These are phyloP conservation scores for Spheniscus mendiculus DNA, from an alignment of 2,113 vertebrate species.

Conservation along the genomic window DNA sequence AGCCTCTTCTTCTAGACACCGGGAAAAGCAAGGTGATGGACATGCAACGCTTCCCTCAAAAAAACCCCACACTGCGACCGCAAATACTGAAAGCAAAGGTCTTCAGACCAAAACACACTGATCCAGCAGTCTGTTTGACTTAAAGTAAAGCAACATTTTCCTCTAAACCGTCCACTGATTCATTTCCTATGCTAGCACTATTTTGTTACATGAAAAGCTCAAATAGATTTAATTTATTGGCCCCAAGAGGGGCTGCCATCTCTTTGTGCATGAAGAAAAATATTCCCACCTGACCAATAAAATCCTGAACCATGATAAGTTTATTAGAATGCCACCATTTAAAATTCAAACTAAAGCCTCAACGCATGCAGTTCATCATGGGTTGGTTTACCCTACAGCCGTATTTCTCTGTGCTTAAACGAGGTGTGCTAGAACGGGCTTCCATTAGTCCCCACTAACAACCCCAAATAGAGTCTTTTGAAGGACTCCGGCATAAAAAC, in stretches of 20 bases:
- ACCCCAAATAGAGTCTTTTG: neutral
- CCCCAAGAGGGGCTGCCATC: neutral
- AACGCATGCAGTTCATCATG: neutral
- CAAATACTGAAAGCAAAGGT: neutral
- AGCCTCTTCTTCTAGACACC: neutral
- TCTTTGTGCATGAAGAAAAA: slow-evolving; percentile 22
- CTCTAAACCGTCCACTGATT: neutral
- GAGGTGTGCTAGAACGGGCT: slow-evolving; percentile 5
- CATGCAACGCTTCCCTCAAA: neutral
- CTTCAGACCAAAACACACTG: neutral
- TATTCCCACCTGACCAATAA: slow-evolving; percentile 47
- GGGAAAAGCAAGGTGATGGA: neutral
- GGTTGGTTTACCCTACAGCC: slow-evolving; percentile 19
- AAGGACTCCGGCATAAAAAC: neutral
- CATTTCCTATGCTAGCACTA: neutral
- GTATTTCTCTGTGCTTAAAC: slow-evolving; percentile 34
- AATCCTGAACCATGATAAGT: slow-evolving; percentile 18
- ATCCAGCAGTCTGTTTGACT: neutral
- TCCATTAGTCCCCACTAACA: slow-evolving; percentile 52
- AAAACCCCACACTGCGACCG: neutral
- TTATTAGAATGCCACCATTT: slow-evolving; percentile 35
- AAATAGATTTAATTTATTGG: slow-evolving; percentile 38
- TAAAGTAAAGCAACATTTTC: neutral
- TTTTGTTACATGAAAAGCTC: slow-evolving; percentile 23
- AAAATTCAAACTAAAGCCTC: slow-evolving; percentile 30